phyloP scores from a whole-genome alignment of 2,113 vertebrate species.

The Acanthochromis polyacanthus region DNA sequence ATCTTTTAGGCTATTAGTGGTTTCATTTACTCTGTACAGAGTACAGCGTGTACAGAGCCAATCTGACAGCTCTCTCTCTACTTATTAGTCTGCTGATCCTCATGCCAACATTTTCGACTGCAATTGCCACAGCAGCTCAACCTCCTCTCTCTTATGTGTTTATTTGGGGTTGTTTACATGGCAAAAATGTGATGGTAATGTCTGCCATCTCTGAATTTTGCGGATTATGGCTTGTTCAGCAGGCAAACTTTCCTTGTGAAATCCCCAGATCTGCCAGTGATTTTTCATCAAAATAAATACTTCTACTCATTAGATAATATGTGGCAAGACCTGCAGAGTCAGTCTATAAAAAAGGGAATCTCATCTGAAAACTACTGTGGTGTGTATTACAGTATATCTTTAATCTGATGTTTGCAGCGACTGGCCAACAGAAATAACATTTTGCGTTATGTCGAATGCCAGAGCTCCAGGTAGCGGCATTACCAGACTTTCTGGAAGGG shows the following conservation, averaged over 20 bases:
- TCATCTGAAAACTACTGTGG: background rate
- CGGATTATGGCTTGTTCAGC: background rate
- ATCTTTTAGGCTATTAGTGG: no score
- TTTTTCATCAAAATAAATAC: no score
- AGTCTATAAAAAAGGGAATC: no score
- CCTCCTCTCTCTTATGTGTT: background rate
- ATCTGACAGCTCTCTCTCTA: no score
- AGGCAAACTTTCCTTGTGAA: no score
- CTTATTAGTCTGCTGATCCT: background rate
- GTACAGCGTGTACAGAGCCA: background rate
- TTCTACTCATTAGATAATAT: background rate
- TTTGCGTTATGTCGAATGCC: background rate
- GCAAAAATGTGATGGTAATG: background rate
- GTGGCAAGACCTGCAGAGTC: background rate
- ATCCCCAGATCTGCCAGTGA: no score
- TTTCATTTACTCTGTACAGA: no score
- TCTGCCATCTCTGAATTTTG: background rate
- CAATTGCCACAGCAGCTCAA: background rate
- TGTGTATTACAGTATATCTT: background rate
- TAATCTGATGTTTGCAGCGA: background rate
- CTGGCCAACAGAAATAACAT: background rate
- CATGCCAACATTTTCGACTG: background rate
- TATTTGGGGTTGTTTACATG: background rate
- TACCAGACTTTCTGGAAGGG: constrained; percentile 6
- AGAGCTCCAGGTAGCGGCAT: background rate